Evolutionary conservation across 2,113 vertebrate species (phyloP), one percentile per base, ranked within the genome.

Genomic region (Catharus fuscescens): DNA sequence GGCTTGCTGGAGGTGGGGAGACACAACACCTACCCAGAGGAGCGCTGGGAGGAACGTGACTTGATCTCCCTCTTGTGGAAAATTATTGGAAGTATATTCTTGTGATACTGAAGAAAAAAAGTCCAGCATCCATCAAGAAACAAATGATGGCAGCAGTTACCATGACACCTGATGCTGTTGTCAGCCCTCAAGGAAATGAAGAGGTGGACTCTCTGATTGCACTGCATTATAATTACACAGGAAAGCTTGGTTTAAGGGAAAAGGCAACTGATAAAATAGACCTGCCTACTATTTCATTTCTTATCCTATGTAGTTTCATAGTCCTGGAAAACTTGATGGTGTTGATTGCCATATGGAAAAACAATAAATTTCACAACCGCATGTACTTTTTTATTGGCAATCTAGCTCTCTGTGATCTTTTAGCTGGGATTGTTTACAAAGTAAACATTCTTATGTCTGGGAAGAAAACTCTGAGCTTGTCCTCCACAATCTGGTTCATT

Each of bases 301-400:
- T 99, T n/a, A 80, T 99, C 57, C 91, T 99, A 15, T 99, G 99
- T 97, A 98, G 98, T 97, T 98, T 99, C 92, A 99, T 99, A 53
- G 97, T 99, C 59, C 84, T 99, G 96, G 99, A 99, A 98, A 99
- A 99, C 96, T 88, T 99, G 85, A 98, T 99, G 84, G 99, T 99
- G 24, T 95, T 99, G 92, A 97, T 99, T 36, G 99, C 98, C 88
- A 99, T 99, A 96, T 99, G 99, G 99, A 99, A 98, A 93, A 99
- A 99, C 96, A 98, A 99, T 83, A 98, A 97, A 83, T 99, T 99
- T 93, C 99, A 99, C 97, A 99, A 99, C 78, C 98, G 99, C 88
- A 99, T 99, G 99, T 99, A 99, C 97, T 99, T 98, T 90, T 99
- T 99, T 97, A 99, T 99, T 31, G 99, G 98, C 74, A 99, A 99